Evolutionary conservation across 2,797 vertebrate genomes (phyloP).

Genomic region (Petrocephalus sullivani): DNA sequence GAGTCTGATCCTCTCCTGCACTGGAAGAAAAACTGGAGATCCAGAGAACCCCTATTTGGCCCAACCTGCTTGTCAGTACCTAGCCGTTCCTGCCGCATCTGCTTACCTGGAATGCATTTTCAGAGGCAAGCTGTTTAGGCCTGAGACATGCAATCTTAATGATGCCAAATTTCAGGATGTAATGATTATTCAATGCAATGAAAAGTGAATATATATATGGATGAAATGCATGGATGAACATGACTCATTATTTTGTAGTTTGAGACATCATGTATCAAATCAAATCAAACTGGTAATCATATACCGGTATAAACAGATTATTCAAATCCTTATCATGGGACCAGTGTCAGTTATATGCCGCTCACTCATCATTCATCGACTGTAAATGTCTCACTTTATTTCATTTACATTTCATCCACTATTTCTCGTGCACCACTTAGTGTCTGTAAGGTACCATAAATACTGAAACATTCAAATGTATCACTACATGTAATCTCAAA

Average conservation of each 20-base stretch:
- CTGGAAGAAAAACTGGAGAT: neutral
- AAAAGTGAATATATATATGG: neutral
- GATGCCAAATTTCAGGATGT: neutral
- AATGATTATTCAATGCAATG: neutral
- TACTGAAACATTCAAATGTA: no score
- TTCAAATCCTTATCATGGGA: neutral
- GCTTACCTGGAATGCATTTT: neutral
- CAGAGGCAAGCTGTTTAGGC: constrained; percentile 15
- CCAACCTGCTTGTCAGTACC: neutral
- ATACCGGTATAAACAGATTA: neutral
- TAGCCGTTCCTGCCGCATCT: neutral
- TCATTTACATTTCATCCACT: no score
- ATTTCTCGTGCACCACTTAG: no score
- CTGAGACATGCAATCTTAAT: neutral
- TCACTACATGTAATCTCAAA: no score
- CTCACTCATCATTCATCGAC: neutral
- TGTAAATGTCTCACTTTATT: neutral
- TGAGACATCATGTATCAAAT: neutral
- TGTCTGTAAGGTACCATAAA: no score
- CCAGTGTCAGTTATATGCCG: neutral
- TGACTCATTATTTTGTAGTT: neutral
- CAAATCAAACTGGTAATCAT: neutral
- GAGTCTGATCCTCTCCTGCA: neutral
- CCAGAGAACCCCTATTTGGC: neutral
- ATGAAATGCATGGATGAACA: neutral